Evolutionary conservation across 2,797 vertebrate species (phyloP).

Genomic region (Agapornis canus): DNA sequence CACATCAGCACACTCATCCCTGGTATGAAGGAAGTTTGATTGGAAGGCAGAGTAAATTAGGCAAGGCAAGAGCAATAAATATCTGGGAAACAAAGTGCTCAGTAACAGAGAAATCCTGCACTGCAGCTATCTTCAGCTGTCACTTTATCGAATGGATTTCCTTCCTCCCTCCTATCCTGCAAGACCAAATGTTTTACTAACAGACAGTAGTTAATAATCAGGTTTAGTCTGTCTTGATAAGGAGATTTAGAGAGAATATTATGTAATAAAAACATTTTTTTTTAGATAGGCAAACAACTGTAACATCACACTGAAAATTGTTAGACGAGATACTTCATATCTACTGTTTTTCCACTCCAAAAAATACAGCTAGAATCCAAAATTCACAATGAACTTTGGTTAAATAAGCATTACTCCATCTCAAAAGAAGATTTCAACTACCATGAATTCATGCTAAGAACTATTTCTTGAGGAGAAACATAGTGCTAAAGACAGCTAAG

Average conservation of each 20-base stretch:
- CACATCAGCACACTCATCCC: accelerated
- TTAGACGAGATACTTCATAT: background rate
- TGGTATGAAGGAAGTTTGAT: background rate
- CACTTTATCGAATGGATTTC: background rate
- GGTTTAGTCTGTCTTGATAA: background rate
- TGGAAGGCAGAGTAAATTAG: background rate
- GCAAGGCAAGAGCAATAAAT: background rate
- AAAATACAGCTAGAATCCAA: background rate
- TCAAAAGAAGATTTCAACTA: background rate
- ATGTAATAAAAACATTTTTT: background rate
- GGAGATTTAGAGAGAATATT: background rate
- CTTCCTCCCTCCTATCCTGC: background rate
- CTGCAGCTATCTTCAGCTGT: background rate
- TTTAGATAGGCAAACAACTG: background rate
- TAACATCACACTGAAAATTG: background rate
- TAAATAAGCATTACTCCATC: background rate
- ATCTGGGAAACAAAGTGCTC: background rate
- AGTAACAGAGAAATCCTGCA: background rate
- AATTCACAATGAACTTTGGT: background rate
- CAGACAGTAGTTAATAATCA: background rate
- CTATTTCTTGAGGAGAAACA: background rate
- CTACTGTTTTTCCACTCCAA: background rate
- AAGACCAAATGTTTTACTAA: background rate
- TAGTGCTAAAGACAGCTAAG: background rate
- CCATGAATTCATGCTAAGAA: background rate